Evolutionary conservation across 2,888 invertebrate species (phyloP).

Genomic region (Matsumyia berberina): DNA sequence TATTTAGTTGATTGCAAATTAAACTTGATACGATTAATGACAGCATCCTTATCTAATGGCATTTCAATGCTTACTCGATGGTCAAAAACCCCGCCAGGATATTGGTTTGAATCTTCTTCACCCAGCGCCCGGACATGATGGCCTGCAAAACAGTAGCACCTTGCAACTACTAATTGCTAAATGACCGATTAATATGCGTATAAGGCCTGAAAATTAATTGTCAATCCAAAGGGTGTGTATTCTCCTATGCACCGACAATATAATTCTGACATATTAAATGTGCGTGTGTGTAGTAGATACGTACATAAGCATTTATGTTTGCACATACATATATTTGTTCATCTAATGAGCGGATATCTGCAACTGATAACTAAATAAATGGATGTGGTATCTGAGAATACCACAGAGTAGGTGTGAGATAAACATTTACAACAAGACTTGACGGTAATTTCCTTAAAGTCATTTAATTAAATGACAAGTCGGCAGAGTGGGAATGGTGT

Average conservation of each 20-base stretch:
- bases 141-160: slow-evolving; percentile 16
- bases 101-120: slow-evolving; percentile 1
- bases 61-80: slow-evolving; percentile 61
- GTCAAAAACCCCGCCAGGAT: slow-evolving; percentile 50
- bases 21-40: slow-evolving; percentile 74
- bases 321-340: background rate
- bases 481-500: background rate
- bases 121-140: background rate
- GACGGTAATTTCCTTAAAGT: slow-evolving; percentile 46
- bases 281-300: background rate
- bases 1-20: slow-evolving; percentile 75
- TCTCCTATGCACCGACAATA: slow-evolving; percentile 41
- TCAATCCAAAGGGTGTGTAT: slow-evolving; percentile 65
- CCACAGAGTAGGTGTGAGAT: slow-evolving; percentile 13
- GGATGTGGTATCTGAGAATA: slow-evolving; percentile 28
- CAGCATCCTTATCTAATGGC: slow-evolving; percentile 73
- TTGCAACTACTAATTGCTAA: slow-evolving; percentile 71
- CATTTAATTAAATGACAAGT: slow-evolving; percentile 49
- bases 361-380: slow-evolving; percentile 71
- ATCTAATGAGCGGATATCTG: slow-evolving; percentile 73
- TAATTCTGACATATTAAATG: slow-evolving; percentile 48
- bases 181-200: slow-evolving; percentile 67
- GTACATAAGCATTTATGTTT: too few species aligned
- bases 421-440: slow-evolving; percentile 28
- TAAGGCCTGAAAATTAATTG: slow-evolving; percentile 72